Evolutionary conservation across 2,797 vertebrate genomes (phyloP).

Genomic region (Philypnodon macrostomus): DNA sequence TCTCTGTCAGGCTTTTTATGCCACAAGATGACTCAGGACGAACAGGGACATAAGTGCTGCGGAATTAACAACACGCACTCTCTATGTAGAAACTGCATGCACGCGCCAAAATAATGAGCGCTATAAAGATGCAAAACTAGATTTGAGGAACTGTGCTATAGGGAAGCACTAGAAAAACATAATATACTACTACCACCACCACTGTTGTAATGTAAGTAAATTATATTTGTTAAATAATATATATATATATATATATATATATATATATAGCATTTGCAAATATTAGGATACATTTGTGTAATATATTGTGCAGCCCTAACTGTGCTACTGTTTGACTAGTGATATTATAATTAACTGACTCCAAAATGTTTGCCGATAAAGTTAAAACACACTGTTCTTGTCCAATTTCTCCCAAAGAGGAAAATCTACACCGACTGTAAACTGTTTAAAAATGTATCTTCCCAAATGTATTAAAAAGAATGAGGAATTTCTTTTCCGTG

Average conservation of each 20-base stretch:
- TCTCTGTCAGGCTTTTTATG: conserved; percentile 42
- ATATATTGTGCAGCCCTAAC: too few relatives aligned
- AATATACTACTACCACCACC: too few relatives aligned
- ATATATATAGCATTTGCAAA: too few relatives aligned
- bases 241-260: too few relatives aligned
- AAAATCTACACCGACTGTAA: conserved; percentile 9
- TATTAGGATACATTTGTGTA: too few relatives aligned
- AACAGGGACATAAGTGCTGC: conserved; percentile 30
- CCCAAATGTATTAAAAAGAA: conserved; percentile 35
- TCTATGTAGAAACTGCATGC: conserved; percentile 6
- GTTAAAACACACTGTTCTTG: conserved; percentile 13
- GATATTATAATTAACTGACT: conserved; percentile 7
- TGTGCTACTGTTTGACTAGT: background rate
- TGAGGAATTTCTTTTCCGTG: conserved; percentile 15
- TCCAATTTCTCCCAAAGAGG: background rate
- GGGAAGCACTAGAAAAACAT: too few relatives aligned
- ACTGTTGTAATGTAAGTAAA: too few relatives aligned
- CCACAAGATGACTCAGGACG: conserved; percentile 31
- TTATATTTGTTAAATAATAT: too few relatives aligned
- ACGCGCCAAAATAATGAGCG: conserved; percentile 18
- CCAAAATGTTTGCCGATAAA: conserved; percentile 16
- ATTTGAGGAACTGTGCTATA: conserved; percentile 1
- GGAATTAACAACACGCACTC: conserved; percentile 37
- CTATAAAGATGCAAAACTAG: conserved; percentile 5
- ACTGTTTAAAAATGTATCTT: conserved; percentile 15